phyloP scores from a whole-genome alignment of 2,113 vertebrate genomes.

The Fregata magnificens region DNA sequence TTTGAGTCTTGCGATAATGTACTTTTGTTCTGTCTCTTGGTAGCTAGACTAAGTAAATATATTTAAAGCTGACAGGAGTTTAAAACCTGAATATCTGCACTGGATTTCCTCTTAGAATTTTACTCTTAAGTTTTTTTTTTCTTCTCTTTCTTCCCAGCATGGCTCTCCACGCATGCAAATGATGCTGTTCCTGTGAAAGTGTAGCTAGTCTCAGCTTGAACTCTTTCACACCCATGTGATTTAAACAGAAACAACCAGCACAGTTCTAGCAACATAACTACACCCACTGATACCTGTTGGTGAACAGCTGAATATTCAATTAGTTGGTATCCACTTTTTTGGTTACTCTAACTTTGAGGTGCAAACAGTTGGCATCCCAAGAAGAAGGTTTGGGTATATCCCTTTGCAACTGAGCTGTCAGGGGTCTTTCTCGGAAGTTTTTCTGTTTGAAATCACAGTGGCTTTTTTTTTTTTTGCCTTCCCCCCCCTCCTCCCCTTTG shows the following conservation, averaged over 20 bases:
- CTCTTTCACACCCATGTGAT: not conserved
- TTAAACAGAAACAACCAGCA: not conserved
- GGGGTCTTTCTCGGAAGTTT: not conserved
- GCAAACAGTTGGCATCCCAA: not conserved
- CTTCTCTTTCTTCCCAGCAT: not conserved
- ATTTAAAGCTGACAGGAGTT: not conserved
- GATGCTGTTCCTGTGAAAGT: not conserved
- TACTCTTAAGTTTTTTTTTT: not conserved
- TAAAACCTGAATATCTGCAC: not conserved
- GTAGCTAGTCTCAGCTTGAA: not conserved
- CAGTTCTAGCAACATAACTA: not conserved
- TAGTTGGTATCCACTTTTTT: not conserved
- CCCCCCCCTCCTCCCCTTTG: not conserved
- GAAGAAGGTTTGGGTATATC: not conserved
- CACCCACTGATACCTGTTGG: not conserved
- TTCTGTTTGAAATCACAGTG: not conserved
- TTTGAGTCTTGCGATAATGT: not conserved
- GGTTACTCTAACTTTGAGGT: not conserved
- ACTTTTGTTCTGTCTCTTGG: not conserved
- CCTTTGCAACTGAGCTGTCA: not conserved
- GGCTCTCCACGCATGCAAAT: not conserved
- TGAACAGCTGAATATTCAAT: not conserved
- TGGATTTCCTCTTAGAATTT: not conserved
- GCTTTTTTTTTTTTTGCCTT: not conserved
- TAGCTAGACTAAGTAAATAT: not conserved